phyloP scores from a whole-genome alignment of 2,113 vertebrate genomes.

The Apteryx mantelli region DNA sequence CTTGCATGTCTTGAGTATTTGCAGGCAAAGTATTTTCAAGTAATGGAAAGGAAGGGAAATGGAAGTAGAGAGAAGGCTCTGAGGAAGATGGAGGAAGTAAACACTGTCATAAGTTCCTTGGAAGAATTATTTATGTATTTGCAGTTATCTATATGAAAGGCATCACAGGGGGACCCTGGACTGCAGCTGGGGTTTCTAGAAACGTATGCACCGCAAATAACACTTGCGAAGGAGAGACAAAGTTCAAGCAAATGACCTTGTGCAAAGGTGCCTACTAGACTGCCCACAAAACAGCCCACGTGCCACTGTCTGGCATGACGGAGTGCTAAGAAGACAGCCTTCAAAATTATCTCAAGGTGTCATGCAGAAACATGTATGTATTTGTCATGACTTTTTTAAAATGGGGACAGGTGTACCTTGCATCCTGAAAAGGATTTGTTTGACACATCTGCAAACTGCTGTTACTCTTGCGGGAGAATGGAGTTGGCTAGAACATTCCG shows the following conservation, averaged over 20 bases:
- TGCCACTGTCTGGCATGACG: neutral
- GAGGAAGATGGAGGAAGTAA: neutral
- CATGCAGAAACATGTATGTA: neutral
- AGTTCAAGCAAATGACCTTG: conserved; percentile 21
- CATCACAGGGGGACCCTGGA: neutral
- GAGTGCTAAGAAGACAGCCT: neutral
- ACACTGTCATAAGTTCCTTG: accelerated
- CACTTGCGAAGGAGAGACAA: neutral
- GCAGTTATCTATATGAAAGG: accelerated
- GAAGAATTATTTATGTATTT: neutral
- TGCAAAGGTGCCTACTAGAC: neutral
- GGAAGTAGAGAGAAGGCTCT: neutral
- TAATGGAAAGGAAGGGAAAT: neutral
- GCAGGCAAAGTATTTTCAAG: neutral
- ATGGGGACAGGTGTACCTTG: no score
- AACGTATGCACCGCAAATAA: neutral
- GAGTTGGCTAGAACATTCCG: neutral
- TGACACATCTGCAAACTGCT: neutral
- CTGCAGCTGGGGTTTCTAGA: neutral
- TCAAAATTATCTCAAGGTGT: neutral
- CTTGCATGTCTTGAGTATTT: neutral
- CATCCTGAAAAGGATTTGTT: neutral
- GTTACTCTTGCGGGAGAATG: neutral
- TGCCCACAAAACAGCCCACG: neutral
- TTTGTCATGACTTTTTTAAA: neutral